phyloP scores from a whole-genome alignment of 2,113 vertebrate genomes.

The Pygathrix nemaeus region DNA sequence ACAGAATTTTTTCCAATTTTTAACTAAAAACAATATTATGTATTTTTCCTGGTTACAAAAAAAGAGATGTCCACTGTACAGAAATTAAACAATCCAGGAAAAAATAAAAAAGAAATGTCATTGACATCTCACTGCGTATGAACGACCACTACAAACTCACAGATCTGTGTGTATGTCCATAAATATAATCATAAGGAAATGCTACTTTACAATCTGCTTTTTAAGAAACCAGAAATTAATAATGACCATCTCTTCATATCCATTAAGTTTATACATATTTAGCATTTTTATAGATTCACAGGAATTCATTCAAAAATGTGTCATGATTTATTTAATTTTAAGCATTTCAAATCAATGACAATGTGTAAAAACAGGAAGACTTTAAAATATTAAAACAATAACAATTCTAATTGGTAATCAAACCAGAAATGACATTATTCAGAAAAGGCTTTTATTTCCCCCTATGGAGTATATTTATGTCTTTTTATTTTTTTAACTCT shows the following conservation, averaged over 20 bases:
- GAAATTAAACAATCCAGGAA: not conserved
- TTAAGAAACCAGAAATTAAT: not conserved
- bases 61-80: not conserved
- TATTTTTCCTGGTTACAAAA: slow-evolving; percentile 8
- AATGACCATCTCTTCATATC: not conserved
- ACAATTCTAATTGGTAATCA: not conserved
- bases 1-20: slow-evolving; percentile 10
- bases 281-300: slow-evolving; percentile 7
- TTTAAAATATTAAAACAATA: not conserved
- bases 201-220: not conserved
- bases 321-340: slow-evolving; percentile 4
- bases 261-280: slow-evolving; percentile 10
- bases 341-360: slow-evolving; percentile 23
- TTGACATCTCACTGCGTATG: not conserved
- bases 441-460: too few relatives aligned
- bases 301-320: not conserved
- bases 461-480: too few relatives aligned
- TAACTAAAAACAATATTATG: slow-evolving; percentile 19
- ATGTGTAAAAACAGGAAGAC: not conserved
- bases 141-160: not conserved
- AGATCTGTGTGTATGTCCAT: not conserved
- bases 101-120: not conserved
- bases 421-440: not conserved
- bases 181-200: not conserved
- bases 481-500: too few relatives aligned